phyloP scores from a whole-genome alignment of 2,888 invertebrate species.

The Antheraea yamamai region DNA sequence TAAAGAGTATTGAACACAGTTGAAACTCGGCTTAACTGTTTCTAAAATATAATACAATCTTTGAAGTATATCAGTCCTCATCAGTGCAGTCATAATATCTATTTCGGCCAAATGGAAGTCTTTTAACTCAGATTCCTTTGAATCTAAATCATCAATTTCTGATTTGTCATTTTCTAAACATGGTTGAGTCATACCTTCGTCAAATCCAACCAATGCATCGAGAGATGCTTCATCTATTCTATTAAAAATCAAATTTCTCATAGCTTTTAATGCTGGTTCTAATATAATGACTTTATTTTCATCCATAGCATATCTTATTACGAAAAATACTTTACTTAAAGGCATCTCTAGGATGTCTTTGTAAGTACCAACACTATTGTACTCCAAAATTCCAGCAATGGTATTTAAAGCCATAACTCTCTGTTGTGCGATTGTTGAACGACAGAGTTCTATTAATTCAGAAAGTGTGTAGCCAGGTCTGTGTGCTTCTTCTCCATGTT shows the following conservation, averaged over 20 bases:
- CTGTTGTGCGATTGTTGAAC: conserved; percentile 91
- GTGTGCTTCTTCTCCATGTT: conserved; percentile 96
- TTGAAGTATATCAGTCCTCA: conserved; percentile 89
- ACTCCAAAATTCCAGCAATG: conserved; percentile 89
- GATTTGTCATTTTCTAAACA: conserved; percentile 75
- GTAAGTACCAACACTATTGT: conserved; percentile 89
- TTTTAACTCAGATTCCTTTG: conserved; percentile 85
- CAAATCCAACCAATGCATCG: conserved; percentile 85
- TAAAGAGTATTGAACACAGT: conserved; percentile 87
- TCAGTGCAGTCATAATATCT: conserved; percentile 88
- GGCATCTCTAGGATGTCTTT: conserved; percentile 89
- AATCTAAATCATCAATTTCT: conserved; percentile 80
- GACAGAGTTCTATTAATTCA: conserved; percentile 91
- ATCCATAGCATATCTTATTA: conserved; percentile 93
- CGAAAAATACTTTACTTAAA: conserved; percentile 88
- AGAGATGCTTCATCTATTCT: conserved; percentile 90
- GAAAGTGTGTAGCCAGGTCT: conserved; percentile 95
- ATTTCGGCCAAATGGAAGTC: conserved; percentile 93
- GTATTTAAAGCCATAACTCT: conserved; percentile 90
- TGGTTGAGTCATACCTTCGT: conserved; percentile 85
- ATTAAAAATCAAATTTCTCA: conserved; percentile 88
- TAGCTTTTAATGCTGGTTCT: conserved; percentile 88
- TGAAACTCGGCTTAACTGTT: conserved; percentile 85
- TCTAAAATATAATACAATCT: conserved; percentile 89
- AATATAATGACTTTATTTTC: conserved; percentile 88